phyloP scores from a whole-genome alignment of 2,113 vertebrate species.

The Melanotaenia duboulayi region DNA sequence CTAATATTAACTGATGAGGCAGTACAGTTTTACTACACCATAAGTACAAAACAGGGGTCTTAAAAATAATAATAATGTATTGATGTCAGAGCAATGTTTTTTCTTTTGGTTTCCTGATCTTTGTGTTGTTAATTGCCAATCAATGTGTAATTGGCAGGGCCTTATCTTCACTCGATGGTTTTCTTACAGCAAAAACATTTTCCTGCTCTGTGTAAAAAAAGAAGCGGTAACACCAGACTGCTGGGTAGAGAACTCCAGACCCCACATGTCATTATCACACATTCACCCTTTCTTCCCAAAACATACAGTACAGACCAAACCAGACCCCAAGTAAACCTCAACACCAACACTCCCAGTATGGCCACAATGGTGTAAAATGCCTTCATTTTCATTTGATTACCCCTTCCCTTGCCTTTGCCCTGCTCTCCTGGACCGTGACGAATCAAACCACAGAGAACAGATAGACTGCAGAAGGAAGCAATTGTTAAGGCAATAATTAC shows the following conservation, averaged over 20 bases:
- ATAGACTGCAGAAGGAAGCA: conserved; percentile 13
- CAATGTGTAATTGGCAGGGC: no score
- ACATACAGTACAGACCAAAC: background rate
- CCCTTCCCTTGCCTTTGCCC: background rate
- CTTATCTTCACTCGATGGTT: no score
- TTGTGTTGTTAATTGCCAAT: no score
- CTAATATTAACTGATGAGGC: no score
- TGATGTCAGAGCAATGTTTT: no score
- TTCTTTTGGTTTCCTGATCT: no score
- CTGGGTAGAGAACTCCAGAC: background rate
- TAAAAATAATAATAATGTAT: no score
- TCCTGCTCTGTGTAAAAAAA: background rate
- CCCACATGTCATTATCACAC: background rate
- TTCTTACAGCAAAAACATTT: background rate
- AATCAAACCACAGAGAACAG: conserved; percentile 17
- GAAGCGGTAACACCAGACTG: background rate
- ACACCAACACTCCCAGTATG: background rate
- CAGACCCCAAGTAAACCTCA: background rate
- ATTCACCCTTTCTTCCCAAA: rapidly evolving
- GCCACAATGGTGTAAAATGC: background rate
- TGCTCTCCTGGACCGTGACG: conserved; percentile 7
- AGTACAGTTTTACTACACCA: no score
- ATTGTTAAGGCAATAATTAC: rapidly evolving
- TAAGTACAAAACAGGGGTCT: no score
- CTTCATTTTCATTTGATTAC: background rate